Evolutionary conservation across 1,140 invertebrate genomes (phyloP).

Genomic region (Ptiloglossa arizonensis): DNA sequence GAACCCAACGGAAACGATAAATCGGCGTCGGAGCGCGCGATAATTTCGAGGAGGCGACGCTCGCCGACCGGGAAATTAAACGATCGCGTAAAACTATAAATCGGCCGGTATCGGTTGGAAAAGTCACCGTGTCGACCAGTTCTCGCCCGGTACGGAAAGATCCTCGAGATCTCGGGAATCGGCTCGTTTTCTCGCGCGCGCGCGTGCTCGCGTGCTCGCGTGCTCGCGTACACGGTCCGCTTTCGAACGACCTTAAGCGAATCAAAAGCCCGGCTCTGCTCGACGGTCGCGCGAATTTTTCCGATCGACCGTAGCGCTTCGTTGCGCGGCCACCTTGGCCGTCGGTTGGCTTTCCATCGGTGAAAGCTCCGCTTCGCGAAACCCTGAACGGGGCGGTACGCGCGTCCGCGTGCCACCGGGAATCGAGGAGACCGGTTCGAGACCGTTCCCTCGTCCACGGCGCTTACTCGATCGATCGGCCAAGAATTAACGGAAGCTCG

Average conservation of each 20-base stretch:
- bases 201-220: neutral
- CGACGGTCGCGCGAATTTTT: conserved; percentile 65
- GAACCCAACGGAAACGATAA: neutral
- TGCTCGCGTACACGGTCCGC: conserved; percentile 53
- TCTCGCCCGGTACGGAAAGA: neutral
- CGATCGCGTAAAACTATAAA: neutral
- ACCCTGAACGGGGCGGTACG: conserved; percentile 19
- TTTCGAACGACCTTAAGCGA: conserved; percentile 66
- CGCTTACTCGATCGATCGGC: conserved; percentile 5
- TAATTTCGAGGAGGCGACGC: neutral
- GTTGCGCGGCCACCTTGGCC: conserved; percentile 67
- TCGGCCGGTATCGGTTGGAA: neutral
- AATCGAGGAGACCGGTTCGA: conserved; percentile 30
- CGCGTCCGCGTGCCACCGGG: neutral
- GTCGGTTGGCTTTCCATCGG: conserved; percentile 75
- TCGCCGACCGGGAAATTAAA: conserved; percentile 26
- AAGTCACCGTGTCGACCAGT: neutral
- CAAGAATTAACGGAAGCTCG: conserved; percentile 38
- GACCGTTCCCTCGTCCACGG: conserved; percentile 34
- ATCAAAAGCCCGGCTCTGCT: conserved; percentile 63
- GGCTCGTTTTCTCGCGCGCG: conserved; percentile 58
- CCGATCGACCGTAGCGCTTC: conserved; percentile 58
- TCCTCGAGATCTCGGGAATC: conserved; percentile 26
- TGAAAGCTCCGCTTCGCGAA: conserved; percentile 72
- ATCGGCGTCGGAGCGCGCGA: neutral